Evolutionary conservation across 2,797 vertebrate genomes (phyloP).

Genomic region (Onychomys torridus): DNA sequence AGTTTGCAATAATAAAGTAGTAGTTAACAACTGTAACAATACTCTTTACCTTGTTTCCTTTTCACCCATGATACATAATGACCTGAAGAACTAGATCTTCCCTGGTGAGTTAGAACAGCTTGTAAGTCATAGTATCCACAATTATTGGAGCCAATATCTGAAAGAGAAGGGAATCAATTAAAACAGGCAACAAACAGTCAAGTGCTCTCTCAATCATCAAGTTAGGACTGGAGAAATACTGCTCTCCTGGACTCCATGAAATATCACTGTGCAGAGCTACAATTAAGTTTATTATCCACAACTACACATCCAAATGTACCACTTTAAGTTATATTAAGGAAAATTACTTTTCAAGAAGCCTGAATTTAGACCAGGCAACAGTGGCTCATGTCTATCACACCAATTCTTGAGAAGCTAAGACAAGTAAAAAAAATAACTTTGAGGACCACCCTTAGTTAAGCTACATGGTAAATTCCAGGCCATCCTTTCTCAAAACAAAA

Average conservation of each 20-base stretch:
- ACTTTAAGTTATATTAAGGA: neutral
- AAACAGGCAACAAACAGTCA: conserved; percentile 3
- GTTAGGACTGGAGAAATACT: conserved; percentile 1
- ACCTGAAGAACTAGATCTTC: conserved; percentile 98
- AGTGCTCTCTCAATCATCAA: conserved; percentile 15
- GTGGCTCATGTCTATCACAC: neutral
- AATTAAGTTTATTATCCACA: neutral
- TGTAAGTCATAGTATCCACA: conserved; percentile 99
- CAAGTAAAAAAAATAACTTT: neutral
- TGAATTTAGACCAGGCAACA: neutral
- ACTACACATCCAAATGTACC: neutral
- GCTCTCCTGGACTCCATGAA: conserved; percentile 23
- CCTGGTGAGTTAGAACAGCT: conserved; percentile 98
- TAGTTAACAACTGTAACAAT: neutral
- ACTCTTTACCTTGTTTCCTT: conserved; percentile 96
- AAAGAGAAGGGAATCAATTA: conserved; percentile 46
- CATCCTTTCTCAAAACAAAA: neutral
- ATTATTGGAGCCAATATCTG: conserved; percentile 97
- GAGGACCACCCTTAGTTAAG: neutral
- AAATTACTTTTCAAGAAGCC: conserved; percentile 58
- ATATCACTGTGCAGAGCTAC: neutral
- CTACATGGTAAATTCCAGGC: neutral
- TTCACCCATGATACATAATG: conserved; percentile 99
- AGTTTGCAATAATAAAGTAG: conserved; percentile 10
- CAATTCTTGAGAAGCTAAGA: neutral